Conservation (phyloP, 1,140 invertebrate genomes). For the Pentalonia nigronervosa region DNA sequence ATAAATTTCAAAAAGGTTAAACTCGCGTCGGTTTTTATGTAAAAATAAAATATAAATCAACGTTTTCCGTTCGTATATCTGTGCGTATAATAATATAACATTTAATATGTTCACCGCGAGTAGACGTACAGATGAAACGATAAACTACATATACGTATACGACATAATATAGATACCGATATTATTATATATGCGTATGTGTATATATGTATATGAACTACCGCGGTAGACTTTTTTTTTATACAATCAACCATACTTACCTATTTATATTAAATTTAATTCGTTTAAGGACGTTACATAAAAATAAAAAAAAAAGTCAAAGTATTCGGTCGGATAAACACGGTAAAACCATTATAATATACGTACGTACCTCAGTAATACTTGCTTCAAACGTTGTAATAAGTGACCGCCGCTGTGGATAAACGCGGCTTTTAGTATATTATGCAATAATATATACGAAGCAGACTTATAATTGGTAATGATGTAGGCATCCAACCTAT, state of each 20-base stretch:
- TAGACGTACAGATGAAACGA: slow-evolving; percentile 3
- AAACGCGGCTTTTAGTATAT: background rate
- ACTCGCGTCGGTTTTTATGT: background rate
- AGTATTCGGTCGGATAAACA: slow-evolving; percentile 8
- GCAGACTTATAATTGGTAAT: background rate
- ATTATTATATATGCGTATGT: background rate
- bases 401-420: background rate
- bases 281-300: background rate
- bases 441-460: background rate
- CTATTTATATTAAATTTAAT: slow-evolving; percentile 3
- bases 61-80: background rate
- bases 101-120: background rate
- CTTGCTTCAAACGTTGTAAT: background rate
- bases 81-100: background rate
- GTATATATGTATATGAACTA: background rate
- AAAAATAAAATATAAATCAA: slow-evolving; percentile 20
- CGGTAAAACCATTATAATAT: background rate
- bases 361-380: background rate
- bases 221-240: background rate
- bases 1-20: slow-evolving; percentile 18
- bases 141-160: background rate
- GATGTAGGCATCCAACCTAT: background rate
- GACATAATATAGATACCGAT: background rate
- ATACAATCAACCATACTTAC: background rate
- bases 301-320: background rate